Conservation (phyloP, 2,797 vertebrate genomes). For the Coreius guichenoti region DNA sequence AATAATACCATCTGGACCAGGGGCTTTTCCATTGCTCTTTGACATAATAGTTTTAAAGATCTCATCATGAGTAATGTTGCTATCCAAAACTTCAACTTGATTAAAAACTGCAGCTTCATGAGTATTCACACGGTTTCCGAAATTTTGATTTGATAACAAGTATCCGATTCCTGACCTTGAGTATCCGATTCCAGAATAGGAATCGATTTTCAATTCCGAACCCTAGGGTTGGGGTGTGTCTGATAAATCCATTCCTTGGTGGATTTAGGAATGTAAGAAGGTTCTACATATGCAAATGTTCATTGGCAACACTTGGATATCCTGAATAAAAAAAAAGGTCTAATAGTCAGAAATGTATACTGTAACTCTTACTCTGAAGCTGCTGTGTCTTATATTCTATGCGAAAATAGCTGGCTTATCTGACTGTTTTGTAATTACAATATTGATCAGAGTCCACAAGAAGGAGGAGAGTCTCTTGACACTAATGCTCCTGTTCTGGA, state of each 20-base stretch:
- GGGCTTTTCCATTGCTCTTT: background rate
- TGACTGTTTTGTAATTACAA: slow-evolving; percentile 51
- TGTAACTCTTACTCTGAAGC: slow-evolving; percentile 32
- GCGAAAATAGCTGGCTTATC: slow-evolving; percentile 26
- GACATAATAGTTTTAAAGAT: background rate
- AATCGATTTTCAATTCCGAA: too few relatives aligned
- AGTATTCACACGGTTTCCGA: too few relatives aligned
- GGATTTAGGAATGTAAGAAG: background rate
- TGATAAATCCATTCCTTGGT: background rate
- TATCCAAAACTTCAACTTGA: background rate
- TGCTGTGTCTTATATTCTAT: slow-evolving; percentile 63
- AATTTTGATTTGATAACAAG: too few relatives aligned
- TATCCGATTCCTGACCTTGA: too few relatives aligned
- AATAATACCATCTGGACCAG: background rate
- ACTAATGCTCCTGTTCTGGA: slow-evolving; percentile 51
- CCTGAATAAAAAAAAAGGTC: background rate
- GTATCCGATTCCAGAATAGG: too few relatives aligned
- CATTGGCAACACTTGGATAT: background rate
- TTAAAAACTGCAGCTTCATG: too few relatives aligned
- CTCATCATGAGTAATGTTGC: background rate
- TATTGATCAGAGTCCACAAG: slow-evolving; percentile 64
- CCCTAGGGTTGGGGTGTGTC: background rate
- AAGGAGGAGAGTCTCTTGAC: slow-evolving; percentile 54
- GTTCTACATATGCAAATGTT: background rate
- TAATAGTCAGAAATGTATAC: background rate